These are phyloP conservation scores for Schizopygopsis pylzovi DNA, from an alignment of 2,797 vertebrate species.

Conservation along the genomic window DNA sequence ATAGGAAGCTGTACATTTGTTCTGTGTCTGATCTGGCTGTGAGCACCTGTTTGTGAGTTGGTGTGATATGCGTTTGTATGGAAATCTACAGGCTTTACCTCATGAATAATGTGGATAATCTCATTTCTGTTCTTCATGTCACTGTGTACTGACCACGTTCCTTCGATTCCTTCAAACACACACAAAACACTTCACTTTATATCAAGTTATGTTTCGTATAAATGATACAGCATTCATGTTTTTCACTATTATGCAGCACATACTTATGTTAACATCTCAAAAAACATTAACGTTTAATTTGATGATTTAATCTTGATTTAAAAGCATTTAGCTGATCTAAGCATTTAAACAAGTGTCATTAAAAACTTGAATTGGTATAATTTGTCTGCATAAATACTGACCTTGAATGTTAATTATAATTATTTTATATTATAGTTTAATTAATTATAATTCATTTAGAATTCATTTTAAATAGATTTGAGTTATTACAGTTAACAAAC, in stretches of 20 bases:
- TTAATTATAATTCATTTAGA: no score
- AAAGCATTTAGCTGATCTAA: background rate
- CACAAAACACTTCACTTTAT: background rate
- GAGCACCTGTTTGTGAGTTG: background rate
- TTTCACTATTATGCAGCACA: background rate
- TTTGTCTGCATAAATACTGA: background rate
- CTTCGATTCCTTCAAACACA: background rate
- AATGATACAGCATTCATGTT: background rate
- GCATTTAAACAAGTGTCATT: background rate
- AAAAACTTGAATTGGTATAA: background rate
- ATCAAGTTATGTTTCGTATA: background rate
- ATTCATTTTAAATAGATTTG: no score
- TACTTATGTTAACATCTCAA: background rate
- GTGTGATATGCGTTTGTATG: background rate
- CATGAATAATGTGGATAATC: background rate
- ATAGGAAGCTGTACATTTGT: background rate
- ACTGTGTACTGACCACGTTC: background rate
- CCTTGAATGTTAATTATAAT: background rate
- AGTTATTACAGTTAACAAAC: no score
- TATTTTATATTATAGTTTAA: no score
- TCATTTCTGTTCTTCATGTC: background rate
- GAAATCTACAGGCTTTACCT: background rate
- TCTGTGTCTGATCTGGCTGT: background rate
- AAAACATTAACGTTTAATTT: background rate
- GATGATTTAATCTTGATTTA: background rate